Conservation (phyloP, 2,113 vertebrate species). For the Stigmatopora argus region DNA sequence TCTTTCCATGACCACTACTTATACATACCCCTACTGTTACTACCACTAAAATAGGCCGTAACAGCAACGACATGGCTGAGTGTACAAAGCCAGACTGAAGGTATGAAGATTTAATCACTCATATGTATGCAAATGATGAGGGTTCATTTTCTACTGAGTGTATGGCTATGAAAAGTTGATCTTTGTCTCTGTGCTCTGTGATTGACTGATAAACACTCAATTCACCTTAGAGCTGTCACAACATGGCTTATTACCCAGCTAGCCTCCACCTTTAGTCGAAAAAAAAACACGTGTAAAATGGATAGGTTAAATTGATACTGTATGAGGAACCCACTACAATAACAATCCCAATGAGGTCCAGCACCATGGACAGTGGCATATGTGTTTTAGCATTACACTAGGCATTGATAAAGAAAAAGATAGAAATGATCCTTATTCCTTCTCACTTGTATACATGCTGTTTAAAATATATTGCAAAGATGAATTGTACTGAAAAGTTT, state of each 20-base stretch:
- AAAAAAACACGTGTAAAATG: background rate
- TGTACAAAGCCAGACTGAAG: background rate
- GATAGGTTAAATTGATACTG: background rate
- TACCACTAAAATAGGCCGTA: background rate
- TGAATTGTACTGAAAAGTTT: too few relatives aligned
- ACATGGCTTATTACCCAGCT: too few relatives aligned
- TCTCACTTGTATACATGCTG: background rate
- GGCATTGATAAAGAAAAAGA: too few relatives aligned
- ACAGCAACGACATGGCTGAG: background rate
- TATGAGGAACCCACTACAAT: background rate
- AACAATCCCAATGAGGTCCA: background rate
- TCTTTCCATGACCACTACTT: too few relatives aligned
- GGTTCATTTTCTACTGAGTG: background rate
- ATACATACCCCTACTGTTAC: background rate
- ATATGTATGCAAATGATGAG: background rate
- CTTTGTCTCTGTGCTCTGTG: background rate
- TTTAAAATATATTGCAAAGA: too few relatives aligned
- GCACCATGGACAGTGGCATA: background rate
- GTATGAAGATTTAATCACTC: background rate
- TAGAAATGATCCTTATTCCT: slow-evolving; percentile 1
- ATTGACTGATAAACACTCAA: background rate
- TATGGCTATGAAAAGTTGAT: background rate
- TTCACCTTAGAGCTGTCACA: background rate
- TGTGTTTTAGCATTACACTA: too few relatives aligned
- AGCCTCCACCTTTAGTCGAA: background rate